Conservation (phyloP, 1,140 invertebrate species). For the Phymorhynchus buccinoides region DNA sequence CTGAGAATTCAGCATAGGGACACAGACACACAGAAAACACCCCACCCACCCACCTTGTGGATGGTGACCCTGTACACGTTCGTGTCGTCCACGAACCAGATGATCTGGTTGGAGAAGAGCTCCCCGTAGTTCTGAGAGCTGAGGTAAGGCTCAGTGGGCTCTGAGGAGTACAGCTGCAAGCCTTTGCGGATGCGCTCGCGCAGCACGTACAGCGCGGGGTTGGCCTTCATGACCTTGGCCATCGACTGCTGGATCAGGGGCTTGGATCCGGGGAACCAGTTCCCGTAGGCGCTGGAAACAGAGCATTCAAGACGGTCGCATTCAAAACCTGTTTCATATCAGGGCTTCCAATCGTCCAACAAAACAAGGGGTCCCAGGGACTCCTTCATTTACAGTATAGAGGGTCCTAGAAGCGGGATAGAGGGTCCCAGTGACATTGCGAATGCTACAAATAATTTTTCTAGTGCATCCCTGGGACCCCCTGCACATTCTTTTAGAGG, state of each 20-base stretch:
- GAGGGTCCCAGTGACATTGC: too few relatives aligned
- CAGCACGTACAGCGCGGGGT: slow-evolving; percentile 98
- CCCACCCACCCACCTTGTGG: slow-evolving; percentile 84
- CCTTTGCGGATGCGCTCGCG: slow-evolving; percentile 98
- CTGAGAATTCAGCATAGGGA: too few relatives aligned
- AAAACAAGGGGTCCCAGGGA: too few relatives aligned
- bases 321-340: too few relatives aligned
- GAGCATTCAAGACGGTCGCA: too few relatives aligned
- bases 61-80: slow-evolving; percentile 99
- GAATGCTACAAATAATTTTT: too few relatives aligned
- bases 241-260: slow-evolving; percentile 99
- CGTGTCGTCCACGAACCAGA: slow-evolving; percentile 99
- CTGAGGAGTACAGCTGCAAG: slow-evolving; percentile 97
- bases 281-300: slow-evolving; percentile 97
- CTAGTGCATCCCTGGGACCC: too few relatives aligned
- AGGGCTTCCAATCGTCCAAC: too few relatives aligned
- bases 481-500: too few relatives aligned
- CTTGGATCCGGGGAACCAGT: slow-evolving; percentile 99
- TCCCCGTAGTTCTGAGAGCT: slow-evolving; percentile 99
- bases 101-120: slow-evolving; percentile 99
- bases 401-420: too few relatives aligned
- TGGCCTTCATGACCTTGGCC: slow-evolving; percentile 99
- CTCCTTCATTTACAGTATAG: too few relatives aligned
- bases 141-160: slow-evolving; percentile 98
- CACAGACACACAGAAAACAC: too few relatives aligned